Evolutionary conservation across 2,797 vertebrate genomes (phyloP), one percentile per base, ranked within the genome.

Genomic region (Erethizon dorsatum): DNA sequence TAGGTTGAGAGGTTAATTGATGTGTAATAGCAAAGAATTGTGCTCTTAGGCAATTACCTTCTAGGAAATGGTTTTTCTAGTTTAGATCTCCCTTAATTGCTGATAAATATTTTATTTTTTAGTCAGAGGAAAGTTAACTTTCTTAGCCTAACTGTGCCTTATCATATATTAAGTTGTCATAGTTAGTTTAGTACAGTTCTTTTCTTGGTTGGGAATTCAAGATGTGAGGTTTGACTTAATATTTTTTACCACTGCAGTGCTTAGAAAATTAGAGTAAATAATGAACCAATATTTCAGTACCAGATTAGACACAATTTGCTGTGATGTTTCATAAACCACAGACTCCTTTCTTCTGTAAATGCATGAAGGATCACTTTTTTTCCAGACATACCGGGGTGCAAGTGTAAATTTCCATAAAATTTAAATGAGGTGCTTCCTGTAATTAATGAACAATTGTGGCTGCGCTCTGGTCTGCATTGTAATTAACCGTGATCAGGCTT

Each of bases 401-500:
- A 98, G 97, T 98, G 98, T 98, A 98, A 98, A 99, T 99, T 99
- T 99, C 98, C 99, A 99, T 99, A 99, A 99, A 99, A 99, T 99
- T 99, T 99, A 99, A 99, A 99, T 99, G 98, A 99, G 98, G 98
- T 99, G 98, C 98, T 99, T 99, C 99, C 99, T 99, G 99, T 99
- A 99, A 99, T 99, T 99, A 99, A 99, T 99, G 98, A 98, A 99
- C 99, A 99, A 99, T 99, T 99, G 99, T 99, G 98, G 98, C 98
- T 99, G 98, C 98, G 99, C 98, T 98, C 98, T 98, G 98, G 98
- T 98, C 99, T 99, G 98, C 98, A 98, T 98, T 99, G 98, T 99
- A 99, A 99, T 99, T 99, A 99, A 99, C 99, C 98, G 96, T 99
- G 99, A 99, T 99, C 98, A 98, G 99, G 99, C 99, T 98, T 99